A percentile compares a stretch with the other conserved stretches of the same genome.
Evolutionary conservation across 1,140 invertebrate species (phyloP).

Genomic region (Trichomalopsis sarcophagae): DNA sequence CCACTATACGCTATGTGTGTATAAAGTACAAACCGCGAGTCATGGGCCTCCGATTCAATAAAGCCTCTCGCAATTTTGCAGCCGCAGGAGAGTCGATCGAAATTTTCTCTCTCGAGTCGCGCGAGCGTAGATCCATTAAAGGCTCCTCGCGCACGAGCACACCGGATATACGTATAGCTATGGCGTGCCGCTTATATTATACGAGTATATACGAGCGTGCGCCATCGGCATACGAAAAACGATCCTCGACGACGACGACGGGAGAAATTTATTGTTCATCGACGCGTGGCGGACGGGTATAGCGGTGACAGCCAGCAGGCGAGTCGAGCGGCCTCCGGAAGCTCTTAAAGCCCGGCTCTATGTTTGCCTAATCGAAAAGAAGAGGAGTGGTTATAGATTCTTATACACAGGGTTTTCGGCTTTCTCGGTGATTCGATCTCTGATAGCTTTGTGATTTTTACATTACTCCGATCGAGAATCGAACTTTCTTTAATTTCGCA

Average conservation of each 20-base stretch:
- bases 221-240: conserved; percentile 28
- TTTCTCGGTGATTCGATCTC: too few species aligned
- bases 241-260: neutral
- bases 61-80: conserved; percentile 1
- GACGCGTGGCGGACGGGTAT: neutral
- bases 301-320: neutral
- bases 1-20: neutral
- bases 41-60: too few species aligned
- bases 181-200: conserved; percentile 20
- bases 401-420: neutral
- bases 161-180: neutral
- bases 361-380: conserved; percentile 22
- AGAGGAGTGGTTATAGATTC: neutral
- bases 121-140: conserved; percentile 19
- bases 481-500: too few species aligned
- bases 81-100: neutral
- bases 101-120: neutral
- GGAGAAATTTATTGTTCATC: conserved; percentile 38
- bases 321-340: neutral
- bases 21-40: neutral
- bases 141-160: conserved; percentile 32
- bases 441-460: too few species aligned
- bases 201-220: neutral
- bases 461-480: too few species aligned
- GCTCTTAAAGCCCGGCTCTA: conserved; percentile 4